phyloP scores from a whole-genome alignment of 2,888 invertebrate species.

The Cosmorhoe ocellata region DNA sequence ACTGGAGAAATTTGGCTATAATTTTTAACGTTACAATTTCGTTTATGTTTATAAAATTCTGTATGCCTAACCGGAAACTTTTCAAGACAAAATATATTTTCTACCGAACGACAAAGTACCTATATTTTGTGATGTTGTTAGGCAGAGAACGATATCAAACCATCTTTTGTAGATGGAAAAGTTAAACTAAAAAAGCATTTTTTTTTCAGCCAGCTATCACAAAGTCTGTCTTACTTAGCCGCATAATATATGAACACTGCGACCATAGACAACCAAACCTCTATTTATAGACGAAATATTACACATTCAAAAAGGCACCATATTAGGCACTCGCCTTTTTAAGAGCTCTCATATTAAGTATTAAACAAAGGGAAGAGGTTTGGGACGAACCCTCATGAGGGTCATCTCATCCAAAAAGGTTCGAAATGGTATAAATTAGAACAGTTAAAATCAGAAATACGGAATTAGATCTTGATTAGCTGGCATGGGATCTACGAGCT shows the following conservation, averaged over 20 bases:
- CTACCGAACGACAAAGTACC: too few relatives aligned
- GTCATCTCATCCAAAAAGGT: slow-evolving; percentile 41
- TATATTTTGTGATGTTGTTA: too few relatives aligned
- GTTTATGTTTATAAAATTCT: too few relatives aligned
- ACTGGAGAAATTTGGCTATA: not conserved
- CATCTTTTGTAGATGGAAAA: too few relatives aligned
- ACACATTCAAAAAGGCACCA: slow-evolving; percentile 10
- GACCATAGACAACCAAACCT: too few relatives aligned
- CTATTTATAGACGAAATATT: not conserved
- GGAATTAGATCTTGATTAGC: slow-evolving; percentile 1
- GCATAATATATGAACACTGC: too few relatives aligned
- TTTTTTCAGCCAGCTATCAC: too few relatives aligned
- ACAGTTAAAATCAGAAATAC: not conserved
- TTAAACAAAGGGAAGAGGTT: slow-evolving; percentile 42
- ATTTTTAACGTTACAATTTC: slow-evolving; percentile 8
- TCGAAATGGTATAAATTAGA: slow-evolving; percentile 13
- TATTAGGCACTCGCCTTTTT: slow-evolving; percentile 29
- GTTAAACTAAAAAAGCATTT: too few relatives aligned
- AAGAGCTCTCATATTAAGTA: slow-evolving; percentile 44
- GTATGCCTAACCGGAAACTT: too few relatives aligned
- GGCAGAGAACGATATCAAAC: too few relatives aligned
- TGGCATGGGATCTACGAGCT: not conserved
- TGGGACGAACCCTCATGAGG: slow-evolving; percentile 37
- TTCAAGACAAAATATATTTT: too few relatives aligned
- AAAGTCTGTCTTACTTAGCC: too few relatives aligned